These are phyloP conservation scores for Tamias sibiricus DNA, from an alignment of 2,113 vertebrate genomes.

Conservation along the genomic window DNA sequence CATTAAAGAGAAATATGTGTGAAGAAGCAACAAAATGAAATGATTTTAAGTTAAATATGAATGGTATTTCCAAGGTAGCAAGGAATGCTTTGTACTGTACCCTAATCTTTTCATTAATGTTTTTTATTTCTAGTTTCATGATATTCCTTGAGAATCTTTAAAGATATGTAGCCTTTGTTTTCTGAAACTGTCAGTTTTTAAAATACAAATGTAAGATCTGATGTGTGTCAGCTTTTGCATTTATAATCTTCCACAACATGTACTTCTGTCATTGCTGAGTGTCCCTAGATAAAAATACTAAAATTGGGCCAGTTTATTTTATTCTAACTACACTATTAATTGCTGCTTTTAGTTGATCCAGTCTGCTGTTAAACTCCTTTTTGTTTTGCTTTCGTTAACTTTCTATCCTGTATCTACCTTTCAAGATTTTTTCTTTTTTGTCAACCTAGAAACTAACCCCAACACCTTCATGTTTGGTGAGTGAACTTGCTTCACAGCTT, in stretches of 20 bases:
- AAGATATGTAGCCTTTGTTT: constrained; percentile 3
- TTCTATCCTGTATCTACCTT: neutral
- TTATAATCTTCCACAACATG: neutral
- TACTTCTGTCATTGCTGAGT: neutral
- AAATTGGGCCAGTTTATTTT: neutral
- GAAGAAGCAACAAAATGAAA: neutral
- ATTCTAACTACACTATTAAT: neutral
- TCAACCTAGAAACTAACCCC: neutral
- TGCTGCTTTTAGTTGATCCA: neutral
- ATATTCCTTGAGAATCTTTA: constrained; percentile 9
- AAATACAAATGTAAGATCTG: neutral
- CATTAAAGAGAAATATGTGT: neutral
- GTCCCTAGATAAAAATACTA: neutral
- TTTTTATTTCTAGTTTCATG: neutral
- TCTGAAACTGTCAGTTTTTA: constrained; percentile 31
- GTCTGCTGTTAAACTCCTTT: neutral
- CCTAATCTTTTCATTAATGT: neutral
- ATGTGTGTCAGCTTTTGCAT: neutral
- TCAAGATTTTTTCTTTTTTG: neutral
- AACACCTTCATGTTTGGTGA: neutral
- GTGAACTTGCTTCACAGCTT: neutral
- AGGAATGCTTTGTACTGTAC: neutral
- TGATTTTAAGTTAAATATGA: constrained; percentile 39
- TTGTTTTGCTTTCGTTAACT: constrained; percentile 2
- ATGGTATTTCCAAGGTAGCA: neutral